A percentile compares a stretch with the other conserved stretches of the same genome.
phyloP scores from a whole-genome alignment of 1,140 invertebrate genomes.

The Drosophila trapezifrons region DNA sequence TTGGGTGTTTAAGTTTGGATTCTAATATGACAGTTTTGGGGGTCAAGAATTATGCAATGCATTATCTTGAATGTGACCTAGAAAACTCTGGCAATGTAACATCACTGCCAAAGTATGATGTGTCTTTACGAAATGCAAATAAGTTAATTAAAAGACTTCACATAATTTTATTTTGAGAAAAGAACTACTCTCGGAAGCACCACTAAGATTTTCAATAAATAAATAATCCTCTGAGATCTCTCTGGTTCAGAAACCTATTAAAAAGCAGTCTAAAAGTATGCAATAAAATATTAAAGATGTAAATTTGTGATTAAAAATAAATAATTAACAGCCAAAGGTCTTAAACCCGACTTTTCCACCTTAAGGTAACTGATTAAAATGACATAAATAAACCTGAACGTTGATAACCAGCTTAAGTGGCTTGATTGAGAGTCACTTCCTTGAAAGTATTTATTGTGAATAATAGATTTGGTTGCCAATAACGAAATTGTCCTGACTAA shows the following conservation, averaged over 20 bases:
- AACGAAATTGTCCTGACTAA: slow-evolving; percentile 33
- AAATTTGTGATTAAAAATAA: neutral
- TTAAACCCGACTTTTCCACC: neutral
- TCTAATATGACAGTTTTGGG: neutral
- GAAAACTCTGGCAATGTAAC: neutral
- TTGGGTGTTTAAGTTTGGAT: neutral
- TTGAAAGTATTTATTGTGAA: neutral
- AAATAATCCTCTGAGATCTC: too few relatives aligned
- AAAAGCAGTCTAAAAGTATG: too few relatives aligned
- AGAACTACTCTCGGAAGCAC: too few relatives aligned
- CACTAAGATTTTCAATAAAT: too few relatives aligned
- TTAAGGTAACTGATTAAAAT: neutral
- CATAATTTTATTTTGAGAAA: neutral
- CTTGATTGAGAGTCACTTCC: neutral
- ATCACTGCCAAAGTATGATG: neutral
- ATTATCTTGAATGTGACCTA: neutral
- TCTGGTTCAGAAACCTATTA: too few relatives aligned
- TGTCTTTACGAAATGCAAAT: too few relatives aligned
- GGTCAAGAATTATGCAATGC: slow-evolving; percentile 8
- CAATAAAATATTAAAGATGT: too few relatives aligned
- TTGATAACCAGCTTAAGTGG: neutral
- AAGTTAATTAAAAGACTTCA: neutral
- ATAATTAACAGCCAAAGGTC: neutral
- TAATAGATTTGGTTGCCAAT: slow-evolving; percentile 14
- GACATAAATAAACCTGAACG: neutral